Base-by-base conservation (phyloP, 2,888 invertebrate genomes). In the Melinaea marsaeus region DNA sequence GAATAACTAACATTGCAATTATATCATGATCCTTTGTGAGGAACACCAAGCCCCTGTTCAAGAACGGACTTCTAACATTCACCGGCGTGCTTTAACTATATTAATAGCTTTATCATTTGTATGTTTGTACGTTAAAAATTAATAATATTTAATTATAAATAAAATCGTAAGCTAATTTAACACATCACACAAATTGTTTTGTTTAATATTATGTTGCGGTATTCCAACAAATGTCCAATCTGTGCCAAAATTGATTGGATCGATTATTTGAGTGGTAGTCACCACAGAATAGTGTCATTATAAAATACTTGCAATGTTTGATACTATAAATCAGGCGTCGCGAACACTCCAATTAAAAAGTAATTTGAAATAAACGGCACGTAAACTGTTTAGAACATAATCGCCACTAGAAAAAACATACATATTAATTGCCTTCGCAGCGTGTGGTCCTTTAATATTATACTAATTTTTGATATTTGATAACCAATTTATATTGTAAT, bases 1-100 rank as follows among this genome's bases (percentile, higher is more conserved):
- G 75, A 82, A 80, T 79, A 76, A 75, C 75, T 73, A 73, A 68
- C 78, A 74, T 74, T 75, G 80, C 81, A 85, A 85, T 85, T 85
- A 84, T 79, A 85, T 78, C 78, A 82, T 83, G 81, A 82, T 72
- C 69, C 75, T 80, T 73, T 75, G 62, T 66, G 60, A 63, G 59
- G 64, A 63, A 63, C 60, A 64, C 65, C 63, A 62, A 56, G 58
- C 46, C 58, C 61, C 58, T 42, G 56, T 63, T 42, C 45, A 54
- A 33, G 22, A 51, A 51, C 6, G 32, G 32, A 32, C 51, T 9
- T 51, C 51, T 48, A 32, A n/a, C 51, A 51, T 51, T 51, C 51
- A 32, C 22, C 32, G 32, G 22, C 51, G 32, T 51, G 51, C 51
- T 32, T 32, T 32, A 32, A 32, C 22, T 51, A n/a, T 9, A 51